Evolutionary conservation across 2,888 invertebrate genomes (phyloP), one percentile per base, ranked within the genome.

Genomic region (Cephus rjabovi): DNA sequence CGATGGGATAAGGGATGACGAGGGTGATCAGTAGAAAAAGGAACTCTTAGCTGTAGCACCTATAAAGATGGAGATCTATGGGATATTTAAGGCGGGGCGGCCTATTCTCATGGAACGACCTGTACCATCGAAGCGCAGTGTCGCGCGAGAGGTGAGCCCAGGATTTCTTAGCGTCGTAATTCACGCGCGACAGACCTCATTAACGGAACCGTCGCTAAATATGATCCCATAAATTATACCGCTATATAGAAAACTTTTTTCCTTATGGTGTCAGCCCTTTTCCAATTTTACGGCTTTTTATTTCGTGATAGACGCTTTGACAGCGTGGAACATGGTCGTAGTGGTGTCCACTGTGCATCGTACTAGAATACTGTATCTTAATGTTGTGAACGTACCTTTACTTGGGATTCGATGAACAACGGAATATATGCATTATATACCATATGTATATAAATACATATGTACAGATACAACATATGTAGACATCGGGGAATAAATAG

Each of bases 181-280:
- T 71, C 30, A 34, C 34, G 71, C 71, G 31, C 31, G 71, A 56
- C 31, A 71, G 34, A 31, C 31, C 71, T 71, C 71, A 71, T 71
- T 71, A 71, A 71, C 71, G 77, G 70, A 30, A 34, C 35, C 34
- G 31, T 40, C 74, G 68, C 33, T 73, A 12, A 82, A 81, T 75
- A 77, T 75, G 75, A 34, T 35, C 71, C 74, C 74, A 79, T 80
- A 76, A 80, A 81, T 80, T 75, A 78, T 56, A 23, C 56, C 35
- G 73, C 71, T 79, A 79, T 79, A 80, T 75, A 76, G 78, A 74
- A 78, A 78, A 83, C 76, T 83, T 83, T 82, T 79, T 76, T 83
- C 74, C 79, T 83, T 80, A 77, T 77, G 80, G 75, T 23, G 23
- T 76, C 75, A 71, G 75, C 23, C 40, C 74, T n/a, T 70, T 34